Base-by-base conservation (phyloP, 2,113 vertebrate species). In the Romanogobio albipinnatus region DNA sequence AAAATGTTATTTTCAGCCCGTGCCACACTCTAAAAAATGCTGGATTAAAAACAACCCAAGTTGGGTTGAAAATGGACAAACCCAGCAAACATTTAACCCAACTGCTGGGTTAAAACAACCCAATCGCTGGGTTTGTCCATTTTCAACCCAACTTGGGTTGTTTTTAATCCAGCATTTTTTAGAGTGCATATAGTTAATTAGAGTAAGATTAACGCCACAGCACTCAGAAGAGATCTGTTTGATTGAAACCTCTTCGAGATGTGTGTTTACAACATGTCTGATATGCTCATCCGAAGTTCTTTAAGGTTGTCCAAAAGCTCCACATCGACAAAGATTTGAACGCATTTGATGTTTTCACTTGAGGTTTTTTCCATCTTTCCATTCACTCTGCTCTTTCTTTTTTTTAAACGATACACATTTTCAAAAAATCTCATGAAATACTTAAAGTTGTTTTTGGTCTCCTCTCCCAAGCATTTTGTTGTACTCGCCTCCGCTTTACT, bases 211-310 rank as follows among this genome's bases (percentile, higher is more conserved):
- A 79, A 62, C 58, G 14, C 58, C 26, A 58, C 51, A 79, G 76
- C 56, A 79, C 76, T 79, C 76, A 79, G 58, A 79, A 79, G 76
- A 26, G 56, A 62, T 62, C 56, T 9, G 58, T 45, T 14, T 11
- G 76, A 61, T 43, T 62, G 13, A 62, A 43, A 45, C 17, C 36
- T 17, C 17, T 61, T 45, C 1, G 36, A 26, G 58, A 62, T 45
- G 36, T 73, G 51, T 71, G 53, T 59, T 78, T 45, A 26, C 76
- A 61, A 45, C 56, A 59, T n/a, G 29, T 77, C 56, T 79, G 76
- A 79, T 24, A 78, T 45, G 36, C 76, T 24, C 8, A 17, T 79
- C 7, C 13, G 14, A 24, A 24, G 39, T 45, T 59, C 19, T 77
- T 77, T 19, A 53, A 77, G 29, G 68, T 45, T 71, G 22, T 73